Percentiles rank a stretch among this genome's conserved stretches.
Conservation (phyloP, 2,888 invertebrate species). For the Hetaerina titia region DNA sequence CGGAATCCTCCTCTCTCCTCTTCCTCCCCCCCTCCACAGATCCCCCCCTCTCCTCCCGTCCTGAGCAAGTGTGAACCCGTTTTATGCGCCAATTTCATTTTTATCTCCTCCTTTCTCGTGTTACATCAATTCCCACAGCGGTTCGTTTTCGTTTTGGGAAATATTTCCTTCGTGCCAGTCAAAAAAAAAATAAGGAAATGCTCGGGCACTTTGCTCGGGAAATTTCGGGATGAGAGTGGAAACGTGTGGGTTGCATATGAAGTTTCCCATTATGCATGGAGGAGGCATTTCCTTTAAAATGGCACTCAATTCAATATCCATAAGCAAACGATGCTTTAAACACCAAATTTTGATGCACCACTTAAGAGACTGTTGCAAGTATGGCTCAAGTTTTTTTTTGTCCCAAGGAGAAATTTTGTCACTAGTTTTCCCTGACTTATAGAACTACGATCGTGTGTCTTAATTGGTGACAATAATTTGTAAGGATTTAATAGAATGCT, state of each 20-base stretch:
- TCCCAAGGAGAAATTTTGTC: no score
- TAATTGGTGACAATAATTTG: no score
- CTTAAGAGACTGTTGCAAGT: background rate
- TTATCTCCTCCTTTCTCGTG: slow-evolving; percentile 41
- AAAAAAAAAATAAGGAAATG: background rate
- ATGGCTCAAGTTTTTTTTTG: no score
- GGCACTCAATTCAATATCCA: background rate
- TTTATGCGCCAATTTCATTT: slow-evolving; percentile 62
- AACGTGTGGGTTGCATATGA: background rate
- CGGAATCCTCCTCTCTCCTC: background rate
- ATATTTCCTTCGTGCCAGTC: slow-evolving; percentile 41
- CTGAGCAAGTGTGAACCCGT: slow-evolving; percentile 55
- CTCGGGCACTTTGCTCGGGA: background rate
- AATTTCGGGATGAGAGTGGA: slow-evolving; percentile 5
- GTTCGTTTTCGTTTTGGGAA: slow-evolving; percentile 39
- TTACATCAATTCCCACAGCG: slow-evolving; percentile 48
- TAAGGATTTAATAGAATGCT: no score
- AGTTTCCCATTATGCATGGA: background rate
- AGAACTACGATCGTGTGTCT: no score
- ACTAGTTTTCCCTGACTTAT: no score
- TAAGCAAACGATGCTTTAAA: background rate
- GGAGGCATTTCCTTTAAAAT: background rate
- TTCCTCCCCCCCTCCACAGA: background rate
- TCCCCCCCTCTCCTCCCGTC: background rate
- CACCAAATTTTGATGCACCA: background rate